Percentiles rank a stretch among this genome's conserved stretches.
Evolutionary conservation across 2,797 vertebrate species (phyloP).

Genomic region (Mormyrops attenuatus): DNA sequence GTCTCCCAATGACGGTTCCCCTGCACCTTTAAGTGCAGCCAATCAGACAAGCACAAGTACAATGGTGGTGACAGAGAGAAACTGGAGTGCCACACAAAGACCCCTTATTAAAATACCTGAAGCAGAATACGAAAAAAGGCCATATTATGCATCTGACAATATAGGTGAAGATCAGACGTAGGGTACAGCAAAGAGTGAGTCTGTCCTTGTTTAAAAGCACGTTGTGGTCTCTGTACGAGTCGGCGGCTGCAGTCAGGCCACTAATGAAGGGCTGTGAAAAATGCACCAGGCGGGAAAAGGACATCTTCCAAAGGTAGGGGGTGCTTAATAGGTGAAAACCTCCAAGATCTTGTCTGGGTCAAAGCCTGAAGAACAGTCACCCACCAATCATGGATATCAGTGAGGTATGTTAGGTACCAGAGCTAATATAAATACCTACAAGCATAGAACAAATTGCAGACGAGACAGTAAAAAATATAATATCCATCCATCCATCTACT

Average conservation of each 20-base stretch:
- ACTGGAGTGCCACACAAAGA: conserved; percentile 58
- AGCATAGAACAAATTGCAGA: conserved; percentile 27
- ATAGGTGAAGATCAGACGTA: conserved; percentile 51
- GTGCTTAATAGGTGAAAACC: conserved; percentile 30
- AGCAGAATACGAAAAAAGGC: conserved; percentile 48
- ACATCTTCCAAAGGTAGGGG: conserved; percentile 43
- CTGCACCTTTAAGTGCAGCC: conserved; percentile 58
- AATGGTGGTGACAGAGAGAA: conserved; percentile 45
- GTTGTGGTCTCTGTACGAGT: conserved; percentile 30
- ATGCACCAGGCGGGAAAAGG: conserved; percentile 31
- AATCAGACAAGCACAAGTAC: conserved; percentile 49
- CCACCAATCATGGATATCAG: conserved; percentile 37
- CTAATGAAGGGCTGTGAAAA: conserved; percentile 47
- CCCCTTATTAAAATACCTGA: conserved; percentile 71
- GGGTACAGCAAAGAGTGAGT: conserved; percentile 38
- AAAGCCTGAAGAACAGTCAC: conserved; percentile 45
- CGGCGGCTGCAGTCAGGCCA: conserved; percentile 46
- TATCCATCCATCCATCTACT: background rate
- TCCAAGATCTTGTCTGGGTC: conserved; percentile 47
- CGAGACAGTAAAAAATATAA: background rate
- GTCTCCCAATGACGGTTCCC: conserved; percentile 54
- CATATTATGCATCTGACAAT: conserved; percentile 51
- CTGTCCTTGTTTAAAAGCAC: conserved; percentile 35
- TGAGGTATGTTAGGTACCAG: background rate
- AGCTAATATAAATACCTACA: conserved; percentile 21